Base-by-base conservation (phyloP, 1,140 invertebrate genomes). In the Drosophila pandora region DNA sequence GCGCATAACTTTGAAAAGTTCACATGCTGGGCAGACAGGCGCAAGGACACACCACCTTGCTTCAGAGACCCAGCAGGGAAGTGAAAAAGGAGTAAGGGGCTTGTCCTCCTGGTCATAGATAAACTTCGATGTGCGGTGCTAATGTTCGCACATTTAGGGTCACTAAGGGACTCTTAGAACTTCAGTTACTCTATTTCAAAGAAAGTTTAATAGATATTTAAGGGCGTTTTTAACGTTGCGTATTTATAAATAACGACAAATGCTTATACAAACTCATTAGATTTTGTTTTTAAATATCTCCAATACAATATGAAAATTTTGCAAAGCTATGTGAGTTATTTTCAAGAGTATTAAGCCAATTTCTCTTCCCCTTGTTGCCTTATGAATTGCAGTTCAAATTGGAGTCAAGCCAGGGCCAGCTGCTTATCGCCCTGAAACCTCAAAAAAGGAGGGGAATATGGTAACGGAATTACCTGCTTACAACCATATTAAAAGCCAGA, bases 1-100 rank as follows among this genome's bases (percentile, higher is more conserved):
- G 65, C 82, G 83, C 82, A 85, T 85, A 85, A 85, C 82, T 85
- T 85, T 78, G 65, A 63, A 88, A 85, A 85, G 70, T 85, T 88
- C 80, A 69, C 76, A 85, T 80, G 83, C 78, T 80, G 75, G 55
- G 61, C 68, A 80, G 30, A 76, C 55, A 61, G 48, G 60, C 58
- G 70, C 53, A 72, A 47, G 55, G 52, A 63, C 65, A 79, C 57
- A 62, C 49, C 12, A 54, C 55, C 45, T 61, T 57, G 47, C 59
- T 25, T 32, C 48, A 7, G 23, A 21, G 45, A 12, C 0, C 3
- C 28, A 22, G 39, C 22, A 25, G n/a, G 59, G 32, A 17, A 47
- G 25, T 30, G 13, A 4, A 50, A 45, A 48, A 21, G 60, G 28
- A 12, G 3, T 39, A 43, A 23, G 21, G 32, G n/a, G 6, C 21